Evolutionary conservation across 2,797 vertebrate genomes (phyloP).

Genomic region (Picus viridis): DNA sequence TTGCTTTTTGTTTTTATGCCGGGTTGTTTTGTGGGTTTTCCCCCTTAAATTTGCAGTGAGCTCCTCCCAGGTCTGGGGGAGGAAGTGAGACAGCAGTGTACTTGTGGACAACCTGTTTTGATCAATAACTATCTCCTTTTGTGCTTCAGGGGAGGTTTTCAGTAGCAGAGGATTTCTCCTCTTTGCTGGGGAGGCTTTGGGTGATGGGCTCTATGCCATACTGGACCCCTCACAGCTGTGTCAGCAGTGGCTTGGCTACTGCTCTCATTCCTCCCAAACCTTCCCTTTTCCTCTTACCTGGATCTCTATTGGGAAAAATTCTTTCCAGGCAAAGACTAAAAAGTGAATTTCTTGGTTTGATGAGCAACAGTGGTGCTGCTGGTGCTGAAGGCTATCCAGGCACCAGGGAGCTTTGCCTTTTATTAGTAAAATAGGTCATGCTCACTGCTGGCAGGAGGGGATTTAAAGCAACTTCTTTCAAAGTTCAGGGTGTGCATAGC

Average conservation of each 20-base stretch:
- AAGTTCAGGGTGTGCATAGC: neutral
- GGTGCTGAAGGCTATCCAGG: constrained; percentile 40
- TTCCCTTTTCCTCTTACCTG: neutral
- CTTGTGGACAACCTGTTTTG: neutral
- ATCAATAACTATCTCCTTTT: neutral
- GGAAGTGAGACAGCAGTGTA: neutral
- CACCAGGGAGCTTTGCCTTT: constrained; percentile 50
- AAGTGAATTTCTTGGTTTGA: constrained; percentile 26
- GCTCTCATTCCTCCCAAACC: neutral
- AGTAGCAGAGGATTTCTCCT: neutral
- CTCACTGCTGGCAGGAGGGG: neutral
- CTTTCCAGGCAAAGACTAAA: neutral
- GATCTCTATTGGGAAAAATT: neutral
- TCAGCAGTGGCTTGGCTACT: neutral
- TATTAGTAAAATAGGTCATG: constrained; percentile 52
- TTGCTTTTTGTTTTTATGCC: neutral
- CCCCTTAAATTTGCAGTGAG: neutral
- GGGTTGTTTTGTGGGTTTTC: neutral
- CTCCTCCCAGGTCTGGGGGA: neutral
- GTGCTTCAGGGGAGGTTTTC: neutral
- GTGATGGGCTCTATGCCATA: accelerated
- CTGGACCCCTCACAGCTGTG: accelerated
- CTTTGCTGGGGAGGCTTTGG: neutral
- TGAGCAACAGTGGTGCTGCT: constrained; percentile 15
- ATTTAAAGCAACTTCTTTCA: neutral